Conservation (phyloP, 2,888 invertebrate genomes). For the Hoplodrina blanda region DNA sequence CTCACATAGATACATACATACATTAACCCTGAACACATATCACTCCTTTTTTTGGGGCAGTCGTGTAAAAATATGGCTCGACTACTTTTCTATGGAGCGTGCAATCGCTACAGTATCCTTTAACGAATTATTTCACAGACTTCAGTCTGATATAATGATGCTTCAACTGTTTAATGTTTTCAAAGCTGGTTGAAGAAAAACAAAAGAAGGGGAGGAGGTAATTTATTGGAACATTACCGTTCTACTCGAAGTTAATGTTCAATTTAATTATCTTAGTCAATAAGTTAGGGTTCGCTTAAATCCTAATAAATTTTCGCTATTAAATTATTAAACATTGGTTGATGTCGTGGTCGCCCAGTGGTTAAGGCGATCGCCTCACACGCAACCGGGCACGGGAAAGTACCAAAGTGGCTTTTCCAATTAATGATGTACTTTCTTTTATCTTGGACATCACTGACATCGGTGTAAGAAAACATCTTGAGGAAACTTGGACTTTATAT, state of each 20-base stretch:
- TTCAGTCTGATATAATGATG: constrained; percentile 28
- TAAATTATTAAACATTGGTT: constrained; percentile 19
- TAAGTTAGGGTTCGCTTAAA: constrained; percentile 49
- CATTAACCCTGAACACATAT: too few relatives aligned
- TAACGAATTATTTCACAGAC: constrained; percentile 28
- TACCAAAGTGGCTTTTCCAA: too few relatives aligned
- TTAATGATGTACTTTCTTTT: too few relatives aligned
- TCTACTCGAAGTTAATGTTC: constrained; percentile 47
- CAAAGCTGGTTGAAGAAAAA: constrained; percentile 46
- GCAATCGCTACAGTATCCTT: background rate
- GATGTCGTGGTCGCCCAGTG: too few relatives aligned
- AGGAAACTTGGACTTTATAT: too few relatives aligned
- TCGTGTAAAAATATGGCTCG: background rate
- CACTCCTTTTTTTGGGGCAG: too few relatives aligned
- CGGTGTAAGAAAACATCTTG: too few relatives aligned
- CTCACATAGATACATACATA: too few relatives aligned
- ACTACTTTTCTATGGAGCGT: background rate
- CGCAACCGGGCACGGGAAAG: too few relatives aligned
- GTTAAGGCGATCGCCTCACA: too few relatives aligned
- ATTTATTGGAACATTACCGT: constrained; percentile 47
- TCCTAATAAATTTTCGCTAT: constrained; percentile 42
- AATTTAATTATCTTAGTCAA: constrained; percentile 59
- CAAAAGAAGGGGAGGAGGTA: constrained; percentile 26
- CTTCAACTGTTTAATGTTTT: constrained; percentile 32
- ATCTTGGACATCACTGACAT: too few relatives aligned